Base-by-base conservation (phyloP, 2,888 invertebrate species). In the Melitaea athalia region DNA sequence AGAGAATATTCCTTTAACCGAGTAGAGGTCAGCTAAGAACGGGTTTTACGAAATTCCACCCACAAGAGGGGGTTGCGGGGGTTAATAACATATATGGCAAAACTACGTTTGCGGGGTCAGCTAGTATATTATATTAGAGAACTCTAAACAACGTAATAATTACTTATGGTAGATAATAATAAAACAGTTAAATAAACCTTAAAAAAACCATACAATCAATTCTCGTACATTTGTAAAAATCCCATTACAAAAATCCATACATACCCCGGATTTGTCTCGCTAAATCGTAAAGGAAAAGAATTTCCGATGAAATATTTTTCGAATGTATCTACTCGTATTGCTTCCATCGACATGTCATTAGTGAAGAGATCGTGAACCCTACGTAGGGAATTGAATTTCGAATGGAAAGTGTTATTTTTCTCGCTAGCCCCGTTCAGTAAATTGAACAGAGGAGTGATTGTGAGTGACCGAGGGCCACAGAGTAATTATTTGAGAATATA, bases 381-480 rank as follows among this genome's bases (percentile, higher is more conserved):
- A 77, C 76, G 76, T 71, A 66, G 77, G 72, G 81, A 85, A 85
- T 85, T 83, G 81, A 80, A 85, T 84, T 82, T 77, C 74, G 71
- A 76, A 74, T 76, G 71, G 63, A 75, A 45, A 74, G 66, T 79
- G 77, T 74, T 81, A 79, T 81, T 83, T 80, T 76, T 76, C 72
- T 74, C 67, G 61, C 69, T 73, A 14, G 52, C 65, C 60, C 10
- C 15, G 63, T 67, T 57, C 47, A 62, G 33, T 67, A 53, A 63
- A 63, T 62, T 67, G 59, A 52, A 24, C 67, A 5, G 47, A 63
- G 67, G 59, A 45, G 43, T 60, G 60, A 66, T 66, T 53, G 60
- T 61, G 59, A 65, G 33, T 64, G 64, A 59, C 64, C 57, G 47
- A 49, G 57, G 17, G 64, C n/a, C 15, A 47, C 38, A 10, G 57